A percentile compares a stretch with the other conserved stretches of the same genome.
These are phyloP conservation scores for Belgica antarctica DNA, from an alignment of 2,888 invertebrate species.

Conservation along the genomic window DNA sequence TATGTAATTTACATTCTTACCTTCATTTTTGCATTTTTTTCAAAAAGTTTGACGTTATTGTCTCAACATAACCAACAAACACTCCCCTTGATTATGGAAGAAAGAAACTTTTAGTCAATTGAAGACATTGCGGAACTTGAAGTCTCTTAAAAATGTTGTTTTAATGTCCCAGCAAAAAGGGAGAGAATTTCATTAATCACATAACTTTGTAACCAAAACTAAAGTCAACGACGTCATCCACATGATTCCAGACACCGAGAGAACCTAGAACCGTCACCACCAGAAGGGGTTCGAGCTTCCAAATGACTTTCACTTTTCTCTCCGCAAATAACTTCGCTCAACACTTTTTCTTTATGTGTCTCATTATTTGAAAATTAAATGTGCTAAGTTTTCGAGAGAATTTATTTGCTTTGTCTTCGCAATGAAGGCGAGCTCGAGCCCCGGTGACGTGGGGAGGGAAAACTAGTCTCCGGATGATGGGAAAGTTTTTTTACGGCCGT, in stretches of 20 bases:
- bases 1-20: no score
- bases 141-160: slow-evolving; percentile 4
- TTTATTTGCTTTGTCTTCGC: no score
- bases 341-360: slow-evolving; percentile 31
- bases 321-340: not conserved
- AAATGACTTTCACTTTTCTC: not conserved
- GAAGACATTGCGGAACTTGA: not conserved
- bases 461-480: not conserved
- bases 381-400: not conserved
- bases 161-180: not conserved
- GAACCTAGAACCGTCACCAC: not conserved
- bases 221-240: not conserved
- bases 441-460: not conserved
- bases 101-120: not conserved
- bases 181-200: slow-evolving; percentile 4
- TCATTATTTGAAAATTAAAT: slow-evolving; percentile 39
- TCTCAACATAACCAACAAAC: no score
- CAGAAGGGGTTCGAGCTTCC: no score
- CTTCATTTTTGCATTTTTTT: no score
- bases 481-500: slow-evolving; percentile 25
- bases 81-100: slow-evolving; percentile 13
- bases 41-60: no score
- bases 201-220: not conserved
- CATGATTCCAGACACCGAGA: not conserved
- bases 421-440: not conserved